Conservation (phyloP, 2,113 vertebrate genomes). For the Silurus asotus region DNA sequence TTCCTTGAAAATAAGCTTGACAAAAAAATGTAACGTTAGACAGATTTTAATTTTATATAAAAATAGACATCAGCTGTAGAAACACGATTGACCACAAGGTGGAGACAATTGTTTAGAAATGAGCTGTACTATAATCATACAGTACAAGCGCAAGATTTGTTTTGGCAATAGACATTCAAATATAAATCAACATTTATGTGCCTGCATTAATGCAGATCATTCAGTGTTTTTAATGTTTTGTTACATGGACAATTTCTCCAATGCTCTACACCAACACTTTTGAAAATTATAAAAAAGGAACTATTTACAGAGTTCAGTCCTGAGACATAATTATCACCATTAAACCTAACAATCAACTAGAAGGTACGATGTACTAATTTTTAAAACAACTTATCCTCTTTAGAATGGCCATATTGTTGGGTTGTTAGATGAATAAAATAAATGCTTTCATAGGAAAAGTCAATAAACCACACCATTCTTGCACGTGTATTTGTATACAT, state of each 20-base stretch:
- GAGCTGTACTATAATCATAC: neutral
- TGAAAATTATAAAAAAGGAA: neutral
- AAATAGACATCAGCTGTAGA: neutral
- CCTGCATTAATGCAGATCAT: neutral
- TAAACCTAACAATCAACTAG: neutral
- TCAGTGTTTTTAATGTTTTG: neutral
- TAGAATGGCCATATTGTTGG: neutral
- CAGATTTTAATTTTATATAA: neutral
- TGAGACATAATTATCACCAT: neutral
- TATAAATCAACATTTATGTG: too few relatives aligned
- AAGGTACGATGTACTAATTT: neutral
- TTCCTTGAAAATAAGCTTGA: neutral
- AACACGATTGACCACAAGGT: conserved; percentile 28
- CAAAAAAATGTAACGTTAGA: neutral
- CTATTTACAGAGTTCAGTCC: too few relatives aligned
- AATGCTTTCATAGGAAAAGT: neutral
- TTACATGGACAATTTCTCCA: neutral
- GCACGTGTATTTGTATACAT: neutral
- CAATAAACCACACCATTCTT: neutral
- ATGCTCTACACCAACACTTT: neutral
- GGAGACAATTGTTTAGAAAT: conserved; percentile 14
- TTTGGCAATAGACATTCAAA: too few relatives aligned
- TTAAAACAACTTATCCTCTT: neutral
- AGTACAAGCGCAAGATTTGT: neutral
- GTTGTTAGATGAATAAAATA: neutral